Evolutionary conservation across 2,888 invertebrate genomes (phyloP).

Genomic region (Brenthis daphne): DNA sequence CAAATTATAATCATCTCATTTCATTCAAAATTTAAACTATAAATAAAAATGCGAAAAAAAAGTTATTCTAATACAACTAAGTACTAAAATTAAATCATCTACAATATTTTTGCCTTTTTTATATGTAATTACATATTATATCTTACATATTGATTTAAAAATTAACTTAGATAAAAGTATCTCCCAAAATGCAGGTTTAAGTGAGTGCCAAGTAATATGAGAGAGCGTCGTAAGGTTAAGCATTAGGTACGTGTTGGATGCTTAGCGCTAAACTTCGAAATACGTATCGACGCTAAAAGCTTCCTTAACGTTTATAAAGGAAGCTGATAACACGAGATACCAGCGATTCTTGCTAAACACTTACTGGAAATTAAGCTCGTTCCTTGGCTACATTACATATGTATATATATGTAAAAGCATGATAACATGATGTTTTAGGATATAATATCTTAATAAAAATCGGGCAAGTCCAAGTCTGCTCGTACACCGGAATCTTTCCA

Average conservation of each 20-base stretch:
- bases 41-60: too few relatives aligned
- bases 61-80: too few relatives aligned
- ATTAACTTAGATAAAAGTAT: too few relatives aligned
- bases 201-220: too few relatives aligned
- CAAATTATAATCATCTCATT: too few relatives aligned
- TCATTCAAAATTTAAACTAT: too few relatives aligned
- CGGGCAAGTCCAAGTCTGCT: too few relatives aligned
- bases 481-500: too few relatives aligned
- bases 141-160: background rate
- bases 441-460: background rate
- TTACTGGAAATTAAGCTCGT: conserved; percentile 9
- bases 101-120: background rate
- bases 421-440: background rate
- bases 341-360: conserved; percentile 17
- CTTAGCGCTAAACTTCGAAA: conserved; percentile 30
- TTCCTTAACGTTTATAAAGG: conserved; percentile 69
- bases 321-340: conserved; percentile 58
- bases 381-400: background rate
- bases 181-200: too few relatives aligned
- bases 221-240: conserved; percentile 9
- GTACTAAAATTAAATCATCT: too few relatives aligned
- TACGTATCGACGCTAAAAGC: conserved; percentile 49
- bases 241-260: conserved; percentile 13
- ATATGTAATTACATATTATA: background rate
- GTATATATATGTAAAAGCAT: background rate